Conservation (phyloP, 1,140 invertebrate genomes). For the Episyrphus balteatus region DNA sequence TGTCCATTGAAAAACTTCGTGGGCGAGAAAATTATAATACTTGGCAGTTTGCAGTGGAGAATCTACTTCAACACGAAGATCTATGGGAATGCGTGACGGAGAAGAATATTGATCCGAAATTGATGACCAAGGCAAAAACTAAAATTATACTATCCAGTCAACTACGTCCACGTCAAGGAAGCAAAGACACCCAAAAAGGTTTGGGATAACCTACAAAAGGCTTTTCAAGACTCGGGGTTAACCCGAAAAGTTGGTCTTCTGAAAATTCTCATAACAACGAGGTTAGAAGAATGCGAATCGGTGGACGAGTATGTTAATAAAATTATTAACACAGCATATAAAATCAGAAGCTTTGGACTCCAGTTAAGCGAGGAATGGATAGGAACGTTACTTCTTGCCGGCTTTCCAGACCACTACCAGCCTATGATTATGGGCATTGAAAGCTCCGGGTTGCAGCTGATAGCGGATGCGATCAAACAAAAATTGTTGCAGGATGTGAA, state of each 20-base stretch:
- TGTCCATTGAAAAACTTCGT: too few relatives aligned
- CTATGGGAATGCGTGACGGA: constrained; percentile 16
- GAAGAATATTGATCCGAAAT: constrained; percentile 12
- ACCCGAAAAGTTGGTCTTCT: constrained; percentile 26
- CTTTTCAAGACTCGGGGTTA: constrained; percentile 26
- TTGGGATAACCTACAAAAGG: constrained; percentile 18
- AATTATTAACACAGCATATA: constrained; percentile 24
- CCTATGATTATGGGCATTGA: constrained; percentile 38
- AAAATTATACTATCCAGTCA: constrained; percentile 25
- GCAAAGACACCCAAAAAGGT: constrained; percentile 15
- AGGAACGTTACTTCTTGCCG: constrained; percentile 26
- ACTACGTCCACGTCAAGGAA: constrained; percentile 19
- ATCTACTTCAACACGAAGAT: constrained; percentile 24
- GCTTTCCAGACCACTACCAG: too few relatives aligned
- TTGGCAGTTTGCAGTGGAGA: constrained; percentile 26
- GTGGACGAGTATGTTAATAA: constrained; percentile 30
- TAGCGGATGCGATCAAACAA: constrained; percentile 28
- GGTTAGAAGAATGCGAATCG: constrained; percentile 16
- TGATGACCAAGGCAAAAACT: constrained; percentile 16
- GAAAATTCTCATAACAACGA: constrained; percentile 18
- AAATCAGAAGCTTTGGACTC: constrained; percentile 21
- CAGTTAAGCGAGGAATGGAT: constrained; percentile 25
- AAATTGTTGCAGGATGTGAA: constrained; percentile 31
- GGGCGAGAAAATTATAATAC: background rate
- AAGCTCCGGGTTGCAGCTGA: constrained; percentile 18